Base-by-base conservation (phyloP, 2,113 vertebrate genomes). In the Penelope pileata region DNA sequence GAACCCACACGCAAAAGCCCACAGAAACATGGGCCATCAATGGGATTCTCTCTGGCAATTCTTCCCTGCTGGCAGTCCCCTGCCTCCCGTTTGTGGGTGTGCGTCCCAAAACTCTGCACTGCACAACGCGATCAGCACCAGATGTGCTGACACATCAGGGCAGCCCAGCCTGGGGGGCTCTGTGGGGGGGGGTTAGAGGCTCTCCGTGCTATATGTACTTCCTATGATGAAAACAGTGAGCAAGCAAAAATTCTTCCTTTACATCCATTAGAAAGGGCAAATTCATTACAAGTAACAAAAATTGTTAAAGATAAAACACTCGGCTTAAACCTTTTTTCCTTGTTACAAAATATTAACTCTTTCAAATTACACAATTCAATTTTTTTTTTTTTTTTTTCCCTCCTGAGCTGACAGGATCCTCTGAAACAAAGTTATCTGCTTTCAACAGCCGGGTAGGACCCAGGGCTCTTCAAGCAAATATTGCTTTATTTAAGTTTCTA, bases 401-500 rank as follows among this genome's bases (percentile, higher is more conserved):
- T 40, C n/a, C 90, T 93, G 93, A 86, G 89, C 81, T 85, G 91
- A 72, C 69, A 92, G 2, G 23, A 94, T 96, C 96, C 96, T 98
- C 88, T 93, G 88, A 94, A 96, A 75, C 94, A 94, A 73, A 84
- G 79, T 90, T 93, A 96, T 96, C 94, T 88, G 80, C 93, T 96
- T 91, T 54, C 95, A 91, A 92, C 6, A 30, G 93, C 96, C 89
- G 53, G 68, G 83, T 42, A 92, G 91, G 42, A 97, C 91, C 88
- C 91, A 93, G 96, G 97, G 90, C 63, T 97, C 97, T 83, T 67
- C 92, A 96, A 97, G 97, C 96, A 97, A 96, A 97, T 90, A 91
- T 72, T 93, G 88, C 78, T 90, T 91, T 96, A 54, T 83, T 86
- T 7, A 87, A 88, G 94, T 96, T 95, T 98, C 98, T 99, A 99